phyloP scores from a whole-genome alignment of 2,888 invertebrate genomes.

The Melanchra persicariae region DNA sequence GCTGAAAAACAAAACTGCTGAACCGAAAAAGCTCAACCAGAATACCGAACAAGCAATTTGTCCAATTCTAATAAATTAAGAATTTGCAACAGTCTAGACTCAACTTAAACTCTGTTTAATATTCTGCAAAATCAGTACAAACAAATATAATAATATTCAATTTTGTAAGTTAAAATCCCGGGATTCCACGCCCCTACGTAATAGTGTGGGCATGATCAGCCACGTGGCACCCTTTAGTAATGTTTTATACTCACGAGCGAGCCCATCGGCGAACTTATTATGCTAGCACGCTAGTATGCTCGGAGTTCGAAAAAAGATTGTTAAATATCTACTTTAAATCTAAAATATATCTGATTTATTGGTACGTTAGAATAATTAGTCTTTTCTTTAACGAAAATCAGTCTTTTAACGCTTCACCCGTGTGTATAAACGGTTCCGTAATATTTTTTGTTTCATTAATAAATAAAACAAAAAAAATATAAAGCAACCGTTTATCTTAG shows the following conservation, averaged over 20 bases:
- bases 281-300: neutral
- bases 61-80: constrained; percentile 31
- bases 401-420: no score
- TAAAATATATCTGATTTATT: no score
- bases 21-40: neutral
- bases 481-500: no score
- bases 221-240: constrained; percentile 77
- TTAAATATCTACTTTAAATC: neutral
- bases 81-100: constrained; percentile 28
- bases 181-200: constrained; percentile 73
- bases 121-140: constrained; percentile 47
- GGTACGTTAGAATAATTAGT: no score
- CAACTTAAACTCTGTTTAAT: constrained; percentile 29
- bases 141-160: constrained; percentile 68
- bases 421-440: no score
- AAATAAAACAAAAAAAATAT: no score
- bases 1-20: neutral
- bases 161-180: constrained; percentile 73
- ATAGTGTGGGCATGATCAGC: constrained; percentile 73
- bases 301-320: neutral
- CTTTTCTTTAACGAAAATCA: no score
- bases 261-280: neutral
- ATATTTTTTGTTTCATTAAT: no score
- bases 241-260: constrained; percentile 71
- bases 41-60: constrained; percentile 8